Evolutionary conservation across 2,888 invertebrate species (phyloP), one percentile per base, ranked within the genome.

Genomic region (Pammene aurita): DNA sequence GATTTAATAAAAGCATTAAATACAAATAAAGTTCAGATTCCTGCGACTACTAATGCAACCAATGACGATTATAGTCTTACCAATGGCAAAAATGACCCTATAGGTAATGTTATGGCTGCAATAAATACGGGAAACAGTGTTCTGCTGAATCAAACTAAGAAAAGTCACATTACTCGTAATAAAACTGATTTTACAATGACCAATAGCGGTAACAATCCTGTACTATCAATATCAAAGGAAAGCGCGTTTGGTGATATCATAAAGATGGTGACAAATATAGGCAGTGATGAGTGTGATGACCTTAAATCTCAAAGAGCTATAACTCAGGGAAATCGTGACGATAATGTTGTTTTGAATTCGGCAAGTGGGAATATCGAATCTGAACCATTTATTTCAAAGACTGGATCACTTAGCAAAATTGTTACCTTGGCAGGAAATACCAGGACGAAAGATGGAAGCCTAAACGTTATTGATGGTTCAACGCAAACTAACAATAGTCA

Each of bases 1-100:
- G 13, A n/a, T 10, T 41, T 42, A 26, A 67, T 67, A 48, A 56
- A 62, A 46, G n/a, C 26, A 2, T 55, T 56, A 50, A 41, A 67
- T 42, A 34, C 34, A 11, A 55, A 56, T 13, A 62, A 56, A n/a
- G 26, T n/a, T 13, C 13, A 10, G 42, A 14, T 16, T 26, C 13
- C 26, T 16, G 34, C n/a, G n/a, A 54, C 6, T 18, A 14, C 14
- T 5, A 58, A 34, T 35, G 34, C 7, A 26, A 38, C n/a, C 38
- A 38, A 38, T 48, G 16, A 7, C 9, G 38, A 38, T 38, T 9
- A 0, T 9, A 38, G 9, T 9, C 7, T 38, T 9, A 38, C 35
- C 38, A 38, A 38, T 5, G 7, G 7, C 38, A 38, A 35, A 35
- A 35, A 4, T 7, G 10, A 1, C 6, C 41, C 6, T 7, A 41